Conservation (phyloP, 2,888 invertebrate species). For the Aproaerema taeniolella region DNA sequence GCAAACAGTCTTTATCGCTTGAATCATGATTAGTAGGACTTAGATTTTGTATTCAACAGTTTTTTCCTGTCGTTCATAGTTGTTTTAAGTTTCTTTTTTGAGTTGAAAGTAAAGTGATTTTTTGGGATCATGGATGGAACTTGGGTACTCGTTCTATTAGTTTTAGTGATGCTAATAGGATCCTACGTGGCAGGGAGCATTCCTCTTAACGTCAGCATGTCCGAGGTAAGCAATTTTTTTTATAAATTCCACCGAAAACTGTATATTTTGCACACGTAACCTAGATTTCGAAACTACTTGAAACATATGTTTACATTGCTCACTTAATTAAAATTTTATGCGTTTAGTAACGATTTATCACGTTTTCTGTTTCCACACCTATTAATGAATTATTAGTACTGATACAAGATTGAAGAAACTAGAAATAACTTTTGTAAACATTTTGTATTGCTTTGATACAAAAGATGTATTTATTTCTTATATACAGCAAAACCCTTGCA, state of each 20-base stretch:
- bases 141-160: constrained; percentile 87
- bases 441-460: background rate
- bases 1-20: background rate
- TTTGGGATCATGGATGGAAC: constrained; percentile 86
- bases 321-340: no score
- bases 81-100: constrained; percentile 5
- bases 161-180: constrained; percentile 95
- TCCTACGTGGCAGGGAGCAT: constrained; percentile 97
- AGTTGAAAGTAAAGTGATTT: background rate
- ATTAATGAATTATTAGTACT: background rate
- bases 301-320: constrained; percentile 8
- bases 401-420: background rate
- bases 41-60: background rate
- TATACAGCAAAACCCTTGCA: background rate
- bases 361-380: background rate
- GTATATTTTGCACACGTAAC: background rate
- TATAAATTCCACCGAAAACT: background rate
- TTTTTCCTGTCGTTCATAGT: background rate
- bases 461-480: background rate
- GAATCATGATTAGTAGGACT: background rate
- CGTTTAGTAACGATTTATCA: background rate
- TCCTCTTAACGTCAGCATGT: constrained; percentile 94
- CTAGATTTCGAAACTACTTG: background rate
- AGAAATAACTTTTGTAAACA: background rate
- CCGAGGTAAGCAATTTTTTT: constrained; percentile 83